Evolutionary conservation across 2,888 invertebrate species (phyloP).

Genomic region (Scaptomyza cyrtandrae): DNA sequence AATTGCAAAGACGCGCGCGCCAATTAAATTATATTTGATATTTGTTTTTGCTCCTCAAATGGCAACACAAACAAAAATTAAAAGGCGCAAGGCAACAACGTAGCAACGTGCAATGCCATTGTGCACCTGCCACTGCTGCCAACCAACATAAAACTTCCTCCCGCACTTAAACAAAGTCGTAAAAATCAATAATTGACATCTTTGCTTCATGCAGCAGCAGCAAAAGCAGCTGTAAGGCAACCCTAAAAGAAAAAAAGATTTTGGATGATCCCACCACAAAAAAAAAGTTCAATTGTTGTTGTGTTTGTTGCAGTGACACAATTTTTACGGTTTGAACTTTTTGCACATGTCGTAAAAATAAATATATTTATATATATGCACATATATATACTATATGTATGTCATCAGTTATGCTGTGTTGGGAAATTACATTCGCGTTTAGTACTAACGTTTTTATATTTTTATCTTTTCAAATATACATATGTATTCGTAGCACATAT

Average conservation of each 20-base stretch:
- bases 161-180: constrained; percentile 16
- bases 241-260: constrained; percentile 16
- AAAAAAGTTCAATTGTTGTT: constrained; percentile 9
- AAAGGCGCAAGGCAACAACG: background rate
- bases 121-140: constrained; percentile 29
- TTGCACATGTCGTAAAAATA: constrained; percentile 6
- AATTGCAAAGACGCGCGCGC: constrained; percentile 15
- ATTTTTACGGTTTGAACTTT: constrained; percentile 15
- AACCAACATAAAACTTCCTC: constrained; percentile 19
- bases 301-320: constrained; percentile 40
- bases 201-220: constrained; percentile 46
- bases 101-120: constrained; percentile 13
- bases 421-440: constrained; percentile 14
- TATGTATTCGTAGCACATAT: background rate
- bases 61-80: constrained; percentile 14
- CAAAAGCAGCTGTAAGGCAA: constrained; percentile 14
- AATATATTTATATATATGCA: background rate
- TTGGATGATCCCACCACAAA: background rate
- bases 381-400: background rate
- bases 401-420: constrained; percentile 26
- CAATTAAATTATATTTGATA: constrained; percentile 35
- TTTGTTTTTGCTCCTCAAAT: constrained; percentile 2
- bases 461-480: background rate
- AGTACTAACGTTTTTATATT: constrained; percentile 17
- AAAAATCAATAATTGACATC: constrained; percentile 71